Base-by-base conservation (phyloP, 2,113 vertebrate genomes). In the Pseudopipra pipra region DNA sequence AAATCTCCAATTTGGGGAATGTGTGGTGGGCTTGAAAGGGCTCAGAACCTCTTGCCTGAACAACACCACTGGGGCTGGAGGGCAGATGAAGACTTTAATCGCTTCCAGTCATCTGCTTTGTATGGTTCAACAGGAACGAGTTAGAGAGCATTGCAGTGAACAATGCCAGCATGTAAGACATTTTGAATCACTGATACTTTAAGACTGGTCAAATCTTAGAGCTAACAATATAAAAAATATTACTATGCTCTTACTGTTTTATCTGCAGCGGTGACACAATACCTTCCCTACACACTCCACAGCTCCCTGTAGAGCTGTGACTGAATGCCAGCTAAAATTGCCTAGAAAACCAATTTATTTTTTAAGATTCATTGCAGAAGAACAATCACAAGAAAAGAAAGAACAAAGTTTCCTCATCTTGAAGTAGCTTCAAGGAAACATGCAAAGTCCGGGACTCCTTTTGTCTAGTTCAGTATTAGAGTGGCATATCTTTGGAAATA, bases 61-160 rank as follows among this genome's bases (percentile, higher is more conserved):
- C 12, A 27, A 90, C 72, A 95, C 75, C 12, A 11, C 31, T 93
- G 93, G 68, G 91, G 73, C 92, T 91, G 85, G 84, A 85, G 62
- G 86, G 59, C 86, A 95, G 91, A 96, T 96, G 92, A 96, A 94
- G 51, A 37, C 37, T 80, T 93, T 92, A 96, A 95, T 96, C 6
- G 3, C 72, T 97, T 96, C 95, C 96, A 93, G 94, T 89, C 89
- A 84, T 96, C 74, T 91, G 59, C 75, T 96, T 73, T 88, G 61
- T 83, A 73, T 77, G 80, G 87, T 22, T 96, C 90, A 68, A 88
- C 31, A 72, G 68, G 63, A 90, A 78, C 11, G 87, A 94, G 58
- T 62, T 93, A 77, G 54, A 74, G 78, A 92, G n/a, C 83, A 37
- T 31, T 92, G 49, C 35, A 84, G 81, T 39, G 71, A 96, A 68